Percentiles rank a stretch among this genome's conserved stretches.
Conservation (phyloP, 2,113 vertebrate species). For the Nesospiza acunhae region DNA sequence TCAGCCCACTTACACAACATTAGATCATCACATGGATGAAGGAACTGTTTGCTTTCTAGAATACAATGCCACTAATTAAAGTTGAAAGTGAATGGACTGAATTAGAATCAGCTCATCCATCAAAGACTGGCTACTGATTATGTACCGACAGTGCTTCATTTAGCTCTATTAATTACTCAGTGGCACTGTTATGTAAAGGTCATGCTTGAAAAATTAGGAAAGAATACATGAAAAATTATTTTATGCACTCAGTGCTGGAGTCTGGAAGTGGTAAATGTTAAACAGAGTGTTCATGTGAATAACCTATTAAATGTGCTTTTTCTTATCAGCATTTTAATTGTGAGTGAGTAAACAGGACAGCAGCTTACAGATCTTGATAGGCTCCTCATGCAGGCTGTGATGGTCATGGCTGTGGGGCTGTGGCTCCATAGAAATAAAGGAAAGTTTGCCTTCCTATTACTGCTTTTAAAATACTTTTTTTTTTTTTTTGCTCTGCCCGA, state of each 20-base stretch:
- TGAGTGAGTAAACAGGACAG: background rate
- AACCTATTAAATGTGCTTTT: background rate
- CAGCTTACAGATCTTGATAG: background rate
- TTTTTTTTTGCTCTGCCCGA: background rate
- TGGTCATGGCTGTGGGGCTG: background rate
- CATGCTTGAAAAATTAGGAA: conserved; percentile 38
- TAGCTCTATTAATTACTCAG: conserved; percentile 45
- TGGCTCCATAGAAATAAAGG: background rate
- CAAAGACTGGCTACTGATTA: conserved; percentile 30
- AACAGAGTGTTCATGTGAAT: background rate
- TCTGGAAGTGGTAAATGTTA: background rate
- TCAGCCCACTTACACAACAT: background rate
- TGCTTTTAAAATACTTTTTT: background rate
- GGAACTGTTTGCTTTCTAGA: conserved; percentile 16
- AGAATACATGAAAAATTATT: conserved; percentile 15
- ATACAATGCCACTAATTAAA: conserved; percentile 50
- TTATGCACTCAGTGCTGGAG: background rate
- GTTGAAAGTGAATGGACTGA: conserved; percentile 44
- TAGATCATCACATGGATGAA: conserved; percentile 29
- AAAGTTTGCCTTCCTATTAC: background rate
- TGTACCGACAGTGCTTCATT: conserved; percentile 51
- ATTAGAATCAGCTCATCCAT: conserved; percentile 57
- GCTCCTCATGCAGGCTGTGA: background rate
- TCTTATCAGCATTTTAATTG: background rate
- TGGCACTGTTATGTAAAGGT: conserved; percentile 32